Percentiles rank a stretch among this genome's conserved stretches.
Evolutionary conservation across 1,140 invertebrate genomes (phyloP).

Genomic region (Drosophila lacteicornis): DNA sequence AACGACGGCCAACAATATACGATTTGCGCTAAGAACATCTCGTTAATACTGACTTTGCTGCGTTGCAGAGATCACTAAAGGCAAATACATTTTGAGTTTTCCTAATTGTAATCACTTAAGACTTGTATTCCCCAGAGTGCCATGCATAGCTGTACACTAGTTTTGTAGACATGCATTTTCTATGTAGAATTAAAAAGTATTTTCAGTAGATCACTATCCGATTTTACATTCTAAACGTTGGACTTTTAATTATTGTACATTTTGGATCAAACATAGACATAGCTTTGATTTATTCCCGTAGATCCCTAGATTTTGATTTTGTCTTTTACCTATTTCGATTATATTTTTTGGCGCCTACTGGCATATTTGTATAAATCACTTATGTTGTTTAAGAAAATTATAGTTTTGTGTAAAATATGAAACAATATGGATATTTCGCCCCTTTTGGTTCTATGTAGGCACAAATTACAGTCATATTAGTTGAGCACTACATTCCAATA

Average conservation of each 20-base stretch:
- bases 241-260: constrained; percentile 7
- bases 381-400: constrained; percentile 1
- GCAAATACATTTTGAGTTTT: constrained; percentile 50
- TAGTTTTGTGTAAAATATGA: not conserved
- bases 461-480: constrained; percentile 13
- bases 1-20: constrained; percentile 29
- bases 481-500: constrained; percentile 20
- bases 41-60: constrained; percentile 19
- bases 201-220: not conserved
- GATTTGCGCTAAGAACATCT: constrained; percentile 18
- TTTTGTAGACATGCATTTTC: constrained; percentile 12
- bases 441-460: constrained; percentile 37
- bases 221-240: not conserved
- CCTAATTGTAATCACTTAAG: constrained; percentile 3
- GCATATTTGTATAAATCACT: not conserved
- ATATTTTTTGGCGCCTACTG: not conserved
- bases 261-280: not conserved
- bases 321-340: constrained; percentile 2
- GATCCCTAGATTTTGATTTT: constrained; percentile 4
- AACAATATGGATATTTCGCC: not conserved
- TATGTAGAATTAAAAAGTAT: constrained; percentile 17
- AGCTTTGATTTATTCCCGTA: constrained; percentile 12
- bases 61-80: constrained; percentile 40
- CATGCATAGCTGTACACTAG: not conserved
- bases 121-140: constrained; percentile 3